These are phyloP conservation scores for Nerophis lumbriciformis DNA, from an alignment of 2,113 vertebrate species.

Conservation along the genomic window DNA sequence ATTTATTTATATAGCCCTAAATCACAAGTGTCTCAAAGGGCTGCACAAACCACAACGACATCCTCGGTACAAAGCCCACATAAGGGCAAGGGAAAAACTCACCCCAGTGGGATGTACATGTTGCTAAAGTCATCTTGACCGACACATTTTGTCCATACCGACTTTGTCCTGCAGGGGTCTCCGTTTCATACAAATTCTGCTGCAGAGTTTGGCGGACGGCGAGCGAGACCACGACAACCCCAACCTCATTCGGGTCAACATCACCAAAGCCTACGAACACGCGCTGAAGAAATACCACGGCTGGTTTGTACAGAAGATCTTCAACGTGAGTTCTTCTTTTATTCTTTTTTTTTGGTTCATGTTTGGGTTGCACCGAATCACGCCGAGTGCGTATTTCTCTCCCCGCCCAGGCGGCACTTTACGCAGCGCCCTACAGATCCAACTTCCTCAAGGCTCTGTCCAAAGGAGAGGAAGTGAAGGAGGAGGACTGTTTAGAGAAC, in stretches of 20 bases:
- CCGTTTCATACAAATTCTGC: conserved; percentile 90
- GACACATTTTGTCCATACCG: neutral
- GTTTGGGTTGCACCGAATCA: neutral
- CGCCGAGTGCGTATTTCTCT: neutral
- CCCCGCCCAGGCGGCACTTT: conserved; percentile 74
- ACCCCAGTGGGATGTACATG: too few species aligned
- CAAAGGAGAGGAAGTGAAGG: conserved; percentile 85
- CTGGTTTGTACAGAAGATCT: conserved; percentile 90
- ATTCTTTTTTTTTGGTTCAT: neutral
- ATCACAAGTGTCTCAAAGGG: too few species aligned
- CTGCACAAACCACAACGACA: too few species aligned
- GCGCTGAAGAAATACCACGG: conserved; percentile 90
- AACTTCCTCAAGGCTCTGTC: conserved; percentile 90
- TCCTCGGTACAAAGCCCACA: too few species aligned
- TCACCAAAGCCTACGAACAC: conserved; percentile 88
- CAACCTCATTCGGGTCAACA: conserved; percentile 85
- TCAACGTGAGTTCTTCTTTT: conserved; percentile 70
- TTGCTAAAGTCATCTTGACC: too few species aligned
- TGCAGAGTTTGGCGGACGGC: conserved; percentile 90
- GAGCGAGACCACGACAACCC: conserved; percentile 87
- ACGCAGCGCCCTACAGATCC: conserved; percentile 84
- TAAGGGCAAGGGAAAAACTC: too few species aligned
- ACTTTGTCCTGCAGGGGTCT: conserved; percentile 75
- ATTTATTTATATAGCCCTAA: too few species aligned
- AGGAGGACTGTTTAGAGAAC: conserved; percentile 86